Conservation (phyloP, 2,113 vertebrate genomes). For the Alethe castanea region DNA sequence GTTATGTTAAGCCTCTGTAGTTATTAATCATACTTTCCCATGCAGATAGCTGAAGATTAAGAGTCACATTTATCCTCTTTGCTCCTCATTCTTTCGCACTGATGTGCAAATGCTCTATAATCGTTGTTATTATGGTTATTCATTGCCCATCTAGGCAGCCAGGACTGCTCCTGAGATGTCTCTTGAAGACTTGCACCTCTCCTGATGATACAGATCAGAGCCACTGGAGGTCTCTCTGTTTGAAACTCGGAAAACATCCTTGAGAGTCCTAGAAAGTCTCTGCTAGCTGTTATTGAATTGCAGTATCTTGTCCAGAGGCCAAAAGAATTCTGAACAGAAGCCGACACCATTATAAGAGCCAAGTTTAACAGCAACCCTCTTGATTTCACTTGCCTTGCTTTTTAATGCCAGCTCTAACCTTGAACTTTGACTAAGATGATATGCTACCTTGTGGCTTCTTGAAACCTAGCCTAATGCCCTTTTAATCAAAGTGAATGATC, state of each 20-base stretch:
- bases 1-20: conserved; percentile 45
- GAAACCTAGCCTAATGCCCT: neutral
- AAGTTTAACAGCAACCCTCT: conserved; percentile 36
- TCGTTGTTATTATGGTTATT: neutral
- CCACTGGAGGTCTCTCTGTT: conserved; percentile 50
- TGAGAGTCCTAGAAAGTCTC: conserved; percentile 58
- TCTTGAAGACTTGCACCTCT: neutral
- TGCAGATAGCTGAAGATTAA: conserved; percentile 52
- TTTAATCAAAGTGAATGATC: neutral
- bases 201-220: conserved; percentile 8
- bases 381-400: conserved; percentile 36
- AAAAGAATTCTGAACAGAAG: conserved; percentile 41
- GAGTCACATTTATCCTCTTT: conserved; percentile 37
- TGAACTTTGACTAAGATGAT: conserved; percentile 12
- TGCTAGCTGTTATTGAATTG: conserved; percentile 45
- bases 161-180: neutral
- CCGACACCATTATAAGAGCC: neutral
- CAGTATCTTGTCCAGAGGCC: conserved; percentile 48
- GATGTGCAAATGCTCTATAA: neutral
- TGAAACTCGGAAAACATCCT: conserved; percentile 9
- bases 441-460: neutral
- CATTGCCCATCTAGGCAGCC: neutral
- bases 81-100: neutral
- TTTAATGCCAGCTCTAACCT: conserved; percentile 38
- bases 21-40: conserved; percentile 62